These are phyloP conservation scores for Diploptera punctata DNA, from an alignment of 2,888 invertebrate genomes.

Conservation along the genomic window DNA sequence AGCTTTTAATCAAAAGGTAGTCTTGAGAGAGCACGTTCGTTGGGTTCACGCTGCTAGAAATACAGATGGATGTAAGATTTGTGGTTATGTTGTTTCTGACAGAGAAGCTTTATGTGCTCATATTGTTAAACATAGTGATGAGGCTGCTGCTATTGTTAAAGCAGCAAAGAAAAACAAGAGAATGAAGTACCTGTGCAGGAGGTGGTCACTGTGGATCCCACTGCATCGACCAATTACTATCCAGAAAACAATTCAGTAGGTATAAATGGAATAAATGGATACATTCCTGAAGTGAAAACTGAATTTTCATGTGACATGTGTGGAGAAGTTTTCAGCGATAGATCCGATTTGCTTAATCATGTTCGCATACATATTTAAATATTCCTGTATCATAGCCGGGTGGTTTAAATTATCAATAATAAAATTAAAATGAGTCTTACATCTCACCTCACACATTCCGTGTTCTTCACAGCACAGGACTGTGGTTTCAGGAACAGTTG, in stretches of 20 bases:
- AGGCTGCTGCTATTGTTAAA: constrained; percentile 83
- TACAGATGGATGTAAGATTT: constrained; percentile 70
- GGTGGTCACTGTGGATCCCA: background rate
- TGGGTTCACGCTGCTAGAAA: constrained; percentile 87
- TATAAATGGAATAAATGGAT: background rate
- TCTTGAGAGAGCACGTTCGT: constrained; percentile 82
- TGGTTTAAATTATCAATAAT: background rate
- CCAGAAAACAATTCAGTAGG: background rate
- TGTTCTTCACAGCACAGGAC: too few relatives aligned
- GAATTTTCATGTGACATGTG: constrained; percentile 86
- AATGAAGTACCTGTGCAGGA: background rate
- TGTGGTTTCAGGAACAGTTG: too few relatives aligned
- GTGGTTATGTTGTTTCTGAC: constrained; percentile 70
- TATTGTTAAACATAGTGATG: constrained; percentile 84
- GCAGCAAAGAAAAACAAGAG: constrained; percentile 58
- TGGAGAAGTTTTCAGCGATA: constrained; percentile 73
- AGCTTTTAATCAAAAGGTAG: constrained; percentile 85
- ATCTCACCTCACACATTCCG: too few relatives aligned
- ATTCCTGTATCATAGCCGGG: too few relatives aligned
- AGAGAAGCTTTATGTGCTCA: constrained; percentile 81
- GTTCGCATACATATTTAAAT: constrained; percentile 76
- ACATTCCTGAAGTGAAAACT: constrained; percentile 53
- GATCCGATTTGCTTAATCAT: constrained; percentile 75
- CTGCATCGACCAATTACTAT: background rate
- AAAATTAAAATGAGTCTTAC: too few relatives aligned